Evolutionary conservation across 2,113 vertebrate species (phyloP), one percentile per base, ranked within the genome.

Genomic region (Limnothrissa miodon): DNA sequence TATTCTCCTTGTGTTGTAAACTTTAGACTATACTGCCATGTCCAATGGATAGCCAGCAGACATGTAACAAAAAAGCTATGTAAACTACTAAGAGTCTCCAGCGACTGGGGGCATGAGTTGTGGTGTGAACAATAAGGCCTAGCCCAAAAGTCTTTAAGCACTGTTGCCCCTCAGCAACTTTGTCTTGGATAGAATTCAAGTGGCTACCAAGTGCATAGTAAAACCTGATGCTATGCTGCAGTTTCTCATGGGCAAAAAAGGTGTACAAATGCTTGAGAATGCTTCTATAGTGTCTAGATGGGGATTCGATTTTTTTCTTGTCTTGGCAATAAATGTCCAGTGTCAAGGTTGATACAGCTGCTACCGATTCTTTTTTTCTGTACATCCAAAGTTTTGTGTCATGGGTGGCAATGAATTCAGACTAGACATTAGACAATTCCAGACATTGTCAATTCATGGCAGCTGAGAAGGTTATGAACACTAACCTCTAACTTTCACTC

Each of bases 141-240:
- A 82, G 86, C 66, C 10, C 78, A 78, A 48, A 79, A 4, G 82
- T 83, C 53, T 82, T 79, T 5, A 74, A 78, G 78, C 29, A 70
- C 78, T 82, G 79, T 81, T 56, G 39, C 39, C 56, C 59, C 46
- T 46, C 78, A 83, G 81, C 82, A 66, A 82, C 82, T 45, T 62
- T 80, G 46, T 83, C 42, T 82, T 83, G 4, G 84, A 80, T 82
- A 53, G 70, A 79, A 48, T 85, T 80, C 39, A 83, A 66, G 7
- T 81, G 66, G 3, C 36, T 81, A 70, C 51, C 62, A 17, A 44
- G 15, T 79, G 17, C 36, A 79, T 59, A 45, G 25, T 80, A 39
- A 66, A 17, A 42, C 10, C 19, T 46, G 17, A 23, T 51, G 45
- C 59, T 66, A 2, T 78, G 25, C 83, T 82, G 85, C 59, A 83